Base-by-base conservation (phyloP, 2,888 invertebrate genomes). In the Helicoverpa assulta region DNA sequence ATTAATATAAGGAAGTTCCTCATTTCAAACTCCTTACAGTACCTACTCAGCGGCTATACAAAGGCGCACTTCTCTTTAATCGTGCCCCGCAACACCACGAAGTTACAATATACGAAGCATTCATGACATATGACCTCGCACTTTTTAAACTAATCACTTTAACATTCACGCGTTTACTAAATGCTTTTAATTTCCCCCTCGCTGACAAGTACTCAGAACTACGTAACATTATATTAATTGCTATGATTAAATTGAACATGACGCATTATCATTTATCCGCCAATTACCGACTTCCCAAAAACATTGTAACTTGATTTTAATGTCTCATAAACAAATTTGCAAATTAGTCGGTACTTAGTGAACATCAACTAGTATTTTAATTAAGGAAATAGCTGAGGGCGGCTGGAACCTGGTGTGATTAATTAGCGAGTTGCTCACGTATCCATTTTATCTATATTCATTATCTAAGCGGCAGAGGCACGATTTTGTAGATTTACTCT, bases 381-480 rank as follows among this genome's bases (percentile, higher is more conserved):
- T 92, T 91, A 91, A 90, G 88, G 88, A 90, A 92, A 89, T 88
- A 78, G 85, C 77, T 70, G 78, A 72, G 75, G 80, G 81, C 78
- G 82, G 77, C 50, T 70, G 10, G 74, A 52, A 62, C 69, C 73
- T 76, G 75, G 85, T 83, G 91, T 91, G 91, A 93, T 93, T 93
- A 93, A 93, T 93, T 92, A 91, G 91, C 84, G 85, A 81, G 74
- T 87, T 74, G 89, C 89, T 89, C 90, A 88, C 89, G 90, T 89
- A 89, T 76, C 78, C 81, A 70, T 71, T 73, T 88, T 92, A 93
- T 93, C 94, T 90, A 69, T 78, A 82, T 88, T 90, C 91, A 91
- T 93, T 94, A 94, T 94, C 94, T 92, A 92, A 88, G 89, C 89
- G 79, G 81, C 61, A 73, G 84, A 86, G 88, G 91, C 92, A 92